Evolutionary conservation across 2,888 invertebrate species (phyloP).

Genomic region (Aplocera efformata): DNA sequence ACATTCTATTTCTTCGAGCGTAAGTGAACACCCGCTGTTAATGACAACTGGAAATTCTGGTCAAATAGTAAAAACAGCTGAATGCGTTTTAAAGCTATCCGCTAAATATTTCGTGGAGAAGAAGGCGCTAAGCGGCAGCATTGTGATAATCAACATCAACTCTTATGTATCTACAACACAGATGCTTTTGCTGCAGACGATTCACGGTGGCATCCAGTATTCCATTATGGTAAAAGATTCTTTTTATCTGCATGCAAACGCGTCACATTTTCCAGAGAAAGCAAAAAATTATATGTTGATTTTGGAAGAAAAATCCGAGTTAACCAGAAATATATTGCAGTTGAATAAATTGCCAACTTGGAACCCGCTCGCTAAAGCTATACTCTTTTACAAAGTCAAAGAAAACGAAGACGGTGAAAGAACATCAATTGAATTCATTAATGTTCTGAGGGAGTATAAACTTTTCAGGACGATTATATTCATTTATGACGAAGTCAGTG

Average conservation of each 20-base stretch:
- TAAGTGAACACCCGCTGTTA: conserved; percentile 56
- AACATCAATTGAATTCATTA: conserved; percentile 60
- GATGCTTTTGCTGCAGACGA: conserved; percentile 61
- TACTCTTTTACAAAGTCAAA: conserved; percentile 63
- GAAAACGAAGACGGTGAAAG: conserved; percentile 46
- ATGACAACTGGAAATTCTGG: conserved; percentile 57
- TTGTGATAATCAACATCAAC: conserved; percentile 74
- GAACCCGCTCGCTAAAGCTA: conserved; percentile 75
- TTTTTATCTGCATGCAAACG: conserved; percentile 69
- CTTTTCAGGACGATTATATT: conserved; percentile 66
- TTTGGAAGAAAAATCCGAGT: conserved; percentile 69
- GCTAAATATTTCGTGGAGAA: conserved; percentile 76
- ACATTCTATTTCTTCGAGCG: conserved; percentile 39
- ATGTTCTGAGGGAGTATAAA: conserved; percentile 59
- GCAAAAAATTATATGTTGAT: conserved; percentile 79
- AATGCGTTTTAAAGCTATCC: conserved; percentile 75
- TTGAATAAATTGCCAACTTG: conserved; percentile 72
- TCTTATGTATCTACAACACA: conserved; percentile 65
- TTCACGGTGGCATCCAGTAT: conserved; percentile 69
- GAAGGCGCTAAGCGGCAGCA: conserved; percentile 73
- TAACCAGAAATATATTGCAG: conserved; percentile 67
- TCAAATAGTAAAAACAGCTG: conserved; percentile 64
- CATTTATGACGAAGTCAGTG: conserved; percentile 49
- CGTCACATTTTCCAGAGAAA: conserved; percentile 76
- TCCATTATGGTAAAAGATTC: conserved; percentile 78